phyloP scores from a whole-genome alignment of 2,888 invertebrate genomes.

The Drosophila kokeensis region DNA sequence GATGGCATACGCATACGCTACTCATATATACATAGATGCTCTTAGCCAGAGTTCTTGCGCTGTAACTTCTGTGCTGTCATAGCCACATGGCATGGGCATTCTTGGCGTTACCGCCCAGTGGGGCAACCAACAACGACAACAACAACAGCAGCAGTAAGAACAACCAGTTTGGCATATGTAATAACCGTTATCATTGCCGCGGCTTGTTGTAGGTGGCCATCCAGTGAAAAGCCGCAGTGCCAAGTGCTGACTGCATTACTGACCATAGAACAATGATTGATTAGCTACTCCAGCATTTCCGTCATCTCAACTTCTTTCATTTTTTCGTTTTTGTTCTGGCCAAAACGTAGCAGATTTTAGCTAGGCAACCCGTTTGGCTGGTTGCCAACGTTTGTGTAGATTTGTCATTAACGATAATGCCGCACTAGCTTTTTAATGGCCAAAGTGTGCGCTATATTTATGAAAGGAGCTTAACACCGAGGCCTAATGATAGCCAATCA shows the following conservation, averaged over 20 bases:
- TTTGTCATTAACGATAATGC: conserved; percentile 67
- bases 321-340: conserved; percentile 24
- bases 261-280: conserved; percentile 52
- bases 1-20: conserved; percentile 37
- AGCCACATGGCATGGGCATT: conserved; percentile 48
- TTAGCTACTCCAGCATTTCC: conserved; percentile 52
- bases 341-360: conserved; percentile 34
- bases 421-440: conserved; percentile 57
- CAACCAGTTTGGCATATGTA: conserved; percentile 74
- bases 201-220: conserved; percentile 56
- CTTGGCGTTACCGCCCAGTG: conserved; percentile 67
- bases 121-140: conserved; percentile 26
- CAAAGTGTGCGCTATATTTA: conserved; percentile 61
- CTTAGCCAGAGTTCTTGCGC: conserved; percentile 51
- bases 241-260: conserved; percentile 49
- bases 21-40: conserved; percentile 14
- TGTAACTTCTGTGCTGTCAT: conserved; percentile 55
- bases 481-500: conserved; percentile 26
- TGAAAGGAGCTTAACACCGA: conserved; percentile 52
- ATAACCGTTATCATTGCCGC: conserved; percentile 66
- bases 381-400: conserved; percentile 60
- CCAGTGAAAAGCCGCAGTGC: conserved; percentile 54
- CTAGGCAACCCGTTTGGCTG: conserved; percentile 62
- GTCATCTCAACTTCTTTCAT: conserved; percentile 42
- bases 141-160: conserved; percentile 6